Base-by-base conservation (phyloP, 2,113 vertebrate genomes). In the Mirounga angustirostris region DNA sequence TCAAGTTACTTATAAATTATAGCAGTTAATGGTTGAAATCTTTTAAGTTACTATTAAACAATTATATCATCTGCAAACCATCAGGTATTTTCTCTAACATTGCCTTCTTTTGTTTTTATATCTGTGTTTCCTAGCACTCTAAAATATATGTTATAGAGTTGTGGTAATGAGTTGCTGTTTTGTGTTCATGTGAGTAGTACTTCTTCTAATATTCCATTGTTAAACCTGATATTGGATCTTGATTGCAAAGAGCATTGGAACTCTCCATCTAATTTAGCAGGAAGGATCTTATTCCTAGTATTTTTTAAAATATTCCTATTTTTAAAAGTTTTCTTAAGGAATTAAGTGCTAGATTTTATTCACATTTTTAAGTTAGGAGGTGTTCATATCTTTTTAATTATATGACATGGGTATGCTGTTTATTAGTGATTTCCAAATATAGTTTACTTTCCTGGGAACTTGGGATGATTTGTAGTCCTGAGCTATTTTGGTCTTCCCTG, bases 11-110 rank as follows among this genome's bases (percentile, higher is more conserved):
- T 85, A 87, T 46, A 91, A 83, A 91, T 33, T 83, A 58, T 12
- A 83, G 54, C 13, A 86, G 33, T 83, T 97, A 93, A 82, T 40
- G 6, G 11, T 63, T 40, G 24, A 71, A 15, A 12, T 58, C 1
- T 87, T 94, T 93, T 82, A 61, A 94, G 28, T 90, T 96, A 56
- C 26, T 30, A 33, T 91, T 93, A 73, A 67, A 76, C 30, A 88
- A 40, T 40, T 63, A 43, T 52, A 30, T 78, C 28, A 91, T 67
- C n/a, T 82, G 28, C 7, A 85, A 96, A 71, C 26, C 10, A 33
- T 54, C 22, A 81, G 11, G 1, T 24, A 74, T 91, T 81, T 86
- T 80, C n/a, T 93, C 71, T 4, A 95, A 56, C 1, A 58, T 0
- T 71, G 7, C 81, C 5, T 93, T n/a, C 67, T 80, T 89, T 96